Base-by-base conservation (phyloP, 2,113 vertebrate species). In the Urocitellus parryii region DNA sequence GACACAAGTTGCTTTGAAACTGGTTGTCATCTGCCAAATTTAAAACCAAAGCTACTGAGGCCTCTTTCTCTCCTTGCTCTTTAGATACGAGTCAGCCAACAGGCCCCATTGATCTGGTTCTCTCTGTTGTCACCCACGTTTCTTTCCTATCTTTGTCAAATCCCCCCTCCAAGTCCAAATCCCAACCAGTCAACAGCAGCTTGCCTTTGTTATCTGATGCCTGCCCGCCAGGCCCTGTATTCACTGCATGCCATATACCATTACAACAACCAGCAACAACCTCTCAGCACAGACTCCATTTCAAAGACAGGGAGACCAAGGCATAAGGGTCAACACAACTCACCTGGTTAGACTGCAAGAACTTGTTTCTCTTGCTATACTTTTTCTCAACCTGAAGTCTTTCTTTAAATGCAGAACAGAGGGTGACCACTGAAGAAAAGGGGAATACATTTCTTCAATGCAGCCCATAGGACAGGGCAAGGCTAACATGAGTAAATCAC, bases 321-420 rank as follows among this genome's bases (percentile, higher is more conserved):
- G 20, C 61, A 51, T 27, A 27, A 45, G 72, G 53, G 56, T 56
- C n/a, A 77, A 82, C 88, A 58, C 2, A 77, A 45, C 76, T 88
- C 24, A 45, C 42, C 29, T 20, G 48, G 18, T 39, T 34, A 48
- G 32, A 0, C 11, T 16, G 78, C 34, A 78, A 29, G 63, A 84
- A 51, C 72, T 72, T 67, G 16, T 18, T 45, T 45, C 29, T 90
- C 27, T 63, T 48, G 80, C 32, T 73, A 25, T 27, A 74, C 34
- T 48, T 74, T 51, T 81, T 45, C 42, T 65, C 45, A 85, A 78
- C 14, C 14, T 80, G 24, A 86, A 29, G n/a, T 14, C 48, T 68
- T 82, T 58, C 78, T 87, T 90, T 42, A 80, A 89, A 80, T 58
- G 45, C 29, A 32, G 56, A 80, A 72, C 65, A 79, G 29, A 74